Conservation (phyloP, 2,888 invertebrate species). For the Mimas tiliae region DNA sequence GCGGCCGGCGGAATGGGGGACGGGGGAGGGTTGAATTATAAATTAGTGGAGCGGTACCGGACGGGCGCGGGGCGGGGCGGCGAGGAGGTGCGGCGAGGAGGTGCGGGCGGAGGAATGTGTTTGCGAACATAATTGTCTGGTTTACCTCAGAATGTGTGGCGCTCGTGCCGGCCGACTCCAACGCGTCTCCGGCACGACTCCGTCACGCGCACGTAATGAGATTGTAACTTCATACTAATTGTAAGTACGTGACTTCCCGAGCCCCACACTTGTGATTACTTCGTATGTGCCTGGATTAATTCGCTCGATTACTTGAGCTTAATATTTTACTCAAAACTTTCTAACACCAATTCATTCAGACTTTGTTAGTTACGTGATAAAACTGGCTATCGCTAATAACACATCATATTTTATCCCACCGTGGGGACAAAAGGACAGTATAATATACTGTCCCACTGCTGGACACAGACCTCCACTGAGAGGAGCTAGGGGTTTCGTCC, state of each 20-base stretch:
- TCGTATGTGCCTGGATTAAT: background rate
- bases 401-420: too few relatives aligned
- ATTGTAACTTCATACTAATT: conserved; percentile 24
- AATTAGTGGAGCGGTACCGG: conserved; percentile 32
- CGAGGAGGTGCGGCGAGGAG: too few relatives aligned
- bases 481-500: too few relatives aligned
- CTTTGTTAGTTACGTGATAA: background rate
- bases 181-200: conserved; percentile 14
- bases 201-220: conserved; percentile 2
- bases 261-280: conserved; percentile 7
- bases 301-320: background rate
- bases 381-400: too few relatives aligned
- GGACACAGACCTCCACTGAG: too few relatives aligned
- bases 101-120: conserved; percentile 31
- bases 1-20: background rate
- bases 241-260: conserved; percentile 6
- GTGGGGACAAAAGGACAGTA: too few relatives aligned
- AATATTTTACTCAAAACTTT: background rate
- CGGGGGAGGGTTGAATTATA: conserved; percentile 36
- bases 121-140: conserved; percentile 43
- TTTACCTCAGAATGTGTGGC: conserved; percentile 29
- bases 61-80: background rate
- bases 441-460: too few relatives aligned
- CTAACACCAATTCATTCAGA: background rate
- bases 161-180: background rate